Percentiles rank a stretch among this genome's conserved stretches.
These are phyloP conservation scores for Maniola jurtina DNA, from an alignment of 1,140 invertebrate genomes.

Conservation along the genomic window DNA sequence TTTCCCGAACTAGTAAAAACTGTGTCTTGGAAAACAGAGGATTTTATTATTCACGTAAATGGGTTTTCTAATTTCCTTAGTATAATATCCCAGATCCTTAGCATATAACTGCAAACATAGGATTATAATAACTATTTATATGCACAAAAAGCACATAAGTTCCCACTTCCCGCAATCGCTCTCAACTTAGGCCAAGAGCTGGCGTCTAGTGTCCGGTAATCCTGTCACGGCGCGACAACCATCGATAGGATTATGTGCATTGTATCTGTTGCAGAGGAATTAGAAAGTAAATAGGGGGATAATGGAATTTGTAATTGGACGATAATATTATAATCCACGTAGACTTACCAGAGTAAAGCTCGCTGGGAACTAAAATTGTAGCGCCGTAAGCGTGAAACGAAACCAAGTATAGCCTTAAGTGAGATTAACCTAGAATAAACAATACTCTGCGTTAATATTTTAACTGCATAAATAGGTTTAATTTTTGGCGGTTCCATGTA, in stretches of 20 bases:
- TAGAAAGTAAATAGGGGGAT: slow-evolving; percentile 55
- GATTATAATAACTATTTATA: no score
- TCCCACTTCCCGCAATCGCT: slow-evolving; percentile 5
- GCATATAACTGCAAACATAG: no score
- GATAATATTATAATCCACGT: slow-evolving; percentile 20
- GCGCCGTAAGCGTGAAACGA: no score
- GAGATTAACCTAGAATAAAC: neutral
- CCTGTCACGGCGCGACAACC: slow-evolving; percentile 60
- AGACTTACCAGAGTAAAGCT: neutral
- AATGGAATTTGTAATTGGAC: slow-evolving; percentile 29
- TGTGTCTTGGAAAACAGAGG: no score
- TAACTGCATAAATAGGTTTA: no score
- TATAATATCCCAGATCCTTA: no score
- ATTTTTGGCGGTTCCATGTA: no score
- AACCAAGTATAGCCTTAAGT: neutral
- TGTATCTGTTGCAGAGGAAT: slow-evolving; percentile 42
- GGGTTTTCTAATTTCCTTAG: no score
- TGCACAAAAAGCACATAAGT: neutral
- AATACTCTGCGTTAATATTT: no score
- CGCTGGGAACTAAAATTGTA: neutral
- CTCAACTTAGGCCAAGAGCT: slow-evolving; percentile 32
- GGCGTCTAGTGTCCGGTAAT: slow-evolving; percentile 56
- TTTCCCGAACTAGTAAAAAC: no score
- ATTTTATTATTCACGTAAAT: no score
- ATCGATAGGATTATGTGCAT: slow-evolving; percentile 57